Conservation (phyloP, 2,113 vertebrate species). For the Prolemur simus region DNA sequence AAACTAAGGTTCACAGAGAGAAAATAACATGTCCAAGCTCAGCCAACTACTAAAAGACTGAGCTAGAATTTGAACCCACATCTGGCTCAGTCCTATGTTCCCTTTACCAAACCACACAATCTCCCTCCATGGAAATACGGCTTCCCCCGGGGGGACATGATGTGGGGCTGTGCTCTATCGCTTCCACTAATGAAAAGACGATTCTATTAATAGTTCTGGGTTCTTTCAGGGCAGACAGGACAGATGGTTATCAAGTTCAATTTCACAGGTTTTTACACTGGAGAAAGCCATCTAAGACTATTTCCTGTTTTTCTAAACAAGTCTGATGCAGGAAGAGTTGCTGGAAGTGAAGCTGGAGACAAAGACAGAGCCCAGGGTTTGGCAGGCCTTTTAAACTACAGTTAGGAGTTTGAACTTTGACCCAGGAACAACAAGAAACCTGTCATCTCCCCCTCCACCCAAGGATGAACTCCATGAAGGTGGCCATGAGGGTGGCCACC, state of each 20-base stretch:
- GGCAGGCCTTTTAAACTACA: background rate
- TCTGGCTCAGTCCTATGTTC: background rate
- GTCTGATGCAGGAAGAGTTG: background rate
- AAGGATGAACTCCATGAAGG: background rate
- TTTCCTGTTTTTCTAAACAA: background rate
- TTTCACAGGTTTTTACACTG: slow-evolving; percentile 11
- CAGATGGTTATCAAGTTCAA: background rate
- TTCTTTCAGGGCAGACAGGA: background rate
- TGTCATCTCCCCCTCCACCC: too few species aligned
- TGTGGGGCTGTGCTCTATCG: background rate
- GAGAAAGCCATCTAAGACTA: background rate
- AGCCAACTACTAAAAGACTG: background rate
- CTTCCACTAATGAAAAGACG: background rate
- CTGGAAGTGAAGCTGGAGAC: background rate
- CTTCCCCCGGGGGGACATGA: background rate
- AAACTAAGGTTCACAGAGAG: background rate
- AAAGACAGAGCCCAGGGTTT: background rate
- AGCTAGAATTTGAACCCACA: background rate
- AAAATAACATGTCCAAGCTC: background rate
- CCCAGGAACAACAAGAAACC: background rate
- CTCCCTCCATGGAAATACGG: background rate
- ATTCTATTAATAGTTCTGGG: background rate
- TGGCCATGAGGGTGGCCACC: background rate
- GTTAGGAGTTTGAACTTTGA: background rate
- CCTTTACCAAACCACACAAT: background rate